Base-by-base conservation (phyloP, 2,888 invertebrate genomes). In the Drosophila austrosaltans region DNA sequence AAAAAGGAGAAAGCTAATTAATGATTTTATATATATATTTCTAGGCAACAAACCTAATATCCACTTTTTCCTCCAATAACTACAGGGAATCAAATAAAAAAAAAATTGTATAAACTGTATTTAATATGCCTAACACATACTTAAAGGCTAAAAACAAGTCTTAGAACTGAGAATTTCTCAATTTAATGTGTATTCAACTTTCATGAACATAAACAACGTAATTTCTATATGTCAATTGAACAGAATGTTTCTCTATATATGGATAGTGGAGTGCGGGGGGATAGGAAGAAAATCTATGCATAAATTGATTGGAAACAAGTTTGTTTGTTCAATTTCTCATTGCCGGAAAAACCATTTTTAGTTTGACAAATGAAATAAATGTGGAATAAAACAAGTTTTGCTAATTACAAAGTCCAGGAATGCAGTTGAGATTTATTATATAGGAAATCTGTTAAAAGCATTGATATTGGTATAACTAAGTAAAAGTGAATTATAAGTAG, bases 251-350 rank as follows among this genome's bases (percentile, higher is more conserved):
- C 8, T 22, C 44, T 48, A 3, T 48, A 22, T 22, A 48, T 48
- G 44, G 44, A 3, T 48, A 22, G 10, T 48, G 44, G 48, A 10
- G 22, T 28, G 30, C 0, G 30, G 30, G 5, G 30, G 30, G 30
- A 30, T 30, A 22, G 8, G 48, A 22, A 48, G 48, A 22, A 48
- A 48, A 48, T 48, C 48, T 48, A 22, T 48, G 48, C 48, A 48
- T 48, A 48, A 48, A 48, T 48, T 48, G 22, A 12, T 48, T 48
- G 22, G 22, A 48, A 48, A 48, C 48, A 22, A 48, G 48, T 48
- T 48, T 48, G 48, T 48, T 48, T 48, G 22, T 48, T 25, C 22
- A 22, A 48, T 48, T 48, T 12, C 48, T 48, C 2, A 25, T 48
- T 25, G 25, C 48, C 48, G 48, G 48, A 48, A 48, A 48, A 42